Percentiles rank a stretch among this genome's conserved stretches.
Conservation (phyloP, 92 coral and sea anemone genomes). For the Palythoa heliodiscus region DNA sequence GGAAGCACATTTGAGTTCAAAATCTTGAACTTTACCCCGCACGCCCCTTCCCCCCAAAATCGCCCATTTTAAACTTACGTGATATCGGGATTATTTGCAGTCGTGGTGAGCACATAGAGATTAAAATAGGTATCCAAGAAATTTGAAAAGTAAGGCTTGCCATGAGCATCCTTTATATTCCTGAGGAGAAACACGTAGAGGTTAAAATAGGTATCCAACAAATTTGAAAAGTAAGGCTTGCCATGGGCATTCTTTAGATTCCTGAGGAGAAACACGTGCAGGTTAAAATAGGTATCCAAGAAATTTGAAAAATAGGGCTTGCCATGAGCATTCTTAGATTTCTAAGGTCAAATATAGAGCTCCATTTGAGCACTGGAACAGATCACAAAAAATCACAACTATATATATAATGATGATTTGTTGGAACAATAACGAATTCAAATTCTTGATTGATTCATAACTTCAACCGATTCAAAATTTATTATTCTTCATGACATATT, state of each 20-base stretch:
- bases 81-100: slow-evolving; percentile 98
- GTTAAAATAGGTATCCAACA: slow-evolving; percentile 75
- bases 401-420: too few species aligned
- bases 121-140: slow-evolving; percentile 77
- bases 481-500: too few species aligned
- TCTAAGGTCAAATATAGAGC: slow-evolving; percentile 41
- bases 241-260: slow-evolving; percentile 85
- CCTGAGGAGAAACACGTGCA: slow-evolving; percentile 49
- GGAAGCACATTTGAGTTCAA: too few species aligned
- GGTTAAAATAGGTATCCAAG: slow-evolving; percentile 73
- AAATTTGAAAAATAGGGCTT: slow-evolving; percentile 77
- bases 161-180: slow-evolving; percentile 83
- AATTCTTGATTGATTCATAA: too few species aligned
- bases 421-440: too few species aligned
- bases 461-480: too few species aligned
- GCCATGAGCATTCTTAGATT: slow-evolving; percentile 82
- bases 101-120: slow-evolving; percentile 88
- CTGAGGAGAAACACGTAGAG: slow-evolving; percentile 47
- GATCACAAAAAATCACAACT: too few species aligned
- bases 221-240: slow-evolving; percentile 77
- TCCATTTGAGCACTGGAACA: too few species aligned
- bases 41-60: neutral
- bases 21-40: neutral
- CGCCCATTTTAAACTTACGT: slow-evolving; percentile 62
- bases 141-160: slow-evolving; percentile 77